Evolutionary conservation across 92 coral and sea anemone species (phyloP).

Genomic region (Epizoanthus illoricatus): DNA sequence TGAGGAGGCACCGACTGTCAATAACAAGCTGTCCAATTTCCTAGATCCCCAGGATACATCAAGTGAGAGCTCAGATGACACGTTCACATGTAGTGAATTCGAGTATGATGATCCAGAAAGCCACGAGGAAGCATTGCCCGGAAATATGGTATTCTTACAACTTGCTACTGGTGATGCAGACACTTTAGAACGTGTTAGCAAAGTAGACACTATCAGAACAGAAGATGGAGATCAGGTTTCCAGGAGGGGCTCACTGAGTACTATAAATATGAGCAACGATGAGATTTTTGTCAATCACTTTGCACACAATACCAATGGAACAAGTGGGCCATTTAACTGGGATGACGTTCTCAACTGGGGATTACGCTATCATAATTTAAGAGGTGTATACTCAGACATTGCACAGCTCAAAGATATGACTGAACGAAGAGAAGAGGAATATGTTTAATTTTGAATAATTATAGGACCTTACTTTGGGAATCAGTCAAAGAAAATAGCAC

Average conservation of each 20-base stretch:
- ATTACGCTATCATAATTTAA: slow-evolving; percentile 75
- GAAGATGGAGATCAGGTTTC: slow-evolving; percentile 39
- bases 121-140: slow-evolving; percentile 59
- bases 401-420: slow-evolving; percentile 71
- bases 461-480: too few species aligned
- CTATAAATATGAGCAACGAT: slow-evolving; percentile 66
- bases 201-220: slow-evolving; percentile 13
- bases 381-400: slow-evolving; percentile 85
- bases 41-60: slow-evolving; percentile 87
- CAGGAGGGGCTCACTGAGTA: slow-evolving; percentile 65
- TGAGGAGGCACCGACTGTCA: slow-evolving; percentile 77
- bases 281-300: slow-evolving; percentile 59
- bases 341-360: slow-evolving; percentile 93
- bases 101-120: slow-evolving; percentile 83
- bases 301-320: slow-evolving; percentile 63
- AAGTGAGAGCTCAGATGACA: slow-evolving; percentile 95
- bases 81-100: slow-evolving; percentile 95
- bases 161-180: slow-evolving; percentile 50
- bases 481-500: too few species aligned
- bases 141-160: slow-evolving; percentile 79
- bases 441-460: slow-evolving; percentile 48
- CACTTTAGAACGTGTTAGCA: slow-evolving; percentile 33
- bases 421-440: slow-evolving; percentile 58
- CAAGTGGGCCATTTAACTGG: slow-evolving; percentile 79
- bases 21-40: slow-evolving; percentile 75